Percentiles rank a stretch among this genome's conserved stretches.
Evolutionary conservation across 2,113 vertebrate genomes (phyloP).

Genomic region (Octodon degus): DNA sequence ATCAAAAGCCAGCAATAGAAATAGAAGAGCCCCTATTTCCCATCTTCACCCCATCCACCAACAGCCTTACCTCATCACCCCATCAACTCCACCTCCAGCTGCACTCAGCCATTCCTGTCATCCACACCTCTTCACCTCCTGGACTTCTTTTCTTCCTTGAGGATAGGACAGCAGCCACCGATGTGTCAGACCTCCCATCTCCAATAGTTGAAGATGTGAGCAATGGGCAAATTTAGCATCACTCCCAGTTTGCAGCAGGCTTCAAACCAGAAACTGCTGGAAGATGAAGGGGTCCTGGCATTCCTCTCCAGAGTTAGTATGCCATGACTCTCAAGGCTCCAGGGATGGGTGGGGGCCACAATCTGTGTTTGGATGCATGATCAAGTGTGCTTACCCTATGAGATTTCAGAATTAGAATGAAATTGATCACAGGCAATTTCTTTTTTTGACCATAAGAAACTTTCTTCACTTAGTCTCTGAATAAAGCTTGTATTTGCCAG

Average conservation of each 20-base stretch:
- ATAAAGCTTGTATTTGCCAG: not conserved
- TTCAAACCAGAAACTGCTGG: not conserved
- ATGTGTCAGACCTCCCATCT: not conserved
- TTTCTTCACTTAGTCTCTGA: not conserved
- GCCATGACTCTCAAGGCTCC: not conserved
- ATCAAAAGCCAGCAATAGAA: not conserved
- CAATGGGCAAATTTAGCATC: not conserved
- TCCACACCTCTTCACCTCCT: not conserved
- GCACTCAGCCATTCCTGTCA: not conserved
- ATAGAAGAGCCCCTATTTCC: not conserved
- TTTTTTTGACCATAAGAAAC: not conserved
- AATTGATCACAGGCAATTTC: not conserved
- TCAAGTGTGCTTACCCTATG: not conserved
- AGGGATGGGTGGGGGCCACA: not conserved
- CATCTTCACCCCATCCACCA: not conserved
- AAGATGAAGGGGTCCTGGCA: not conserved
- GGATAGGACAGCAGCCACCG: not conserved
- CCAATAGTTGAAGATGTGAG: too few relatives aligned
- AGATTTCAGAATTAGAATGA: not conserved
- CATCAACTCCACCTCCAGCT: not conserved
- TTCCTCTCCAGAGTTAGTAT: not conserved
- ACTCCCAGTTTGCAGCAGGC: not conserved
- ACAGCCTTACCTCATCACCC: rapidly evolving
- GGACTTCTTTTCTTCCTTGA: not conserved
- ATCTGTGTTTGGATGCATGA: not conserved